Evolutionary conservation across 2,888 invertebrate genomes (phyloP), one percentile per base, ranked within the genome.

Genomic region (Temnothorax ravouxi): DNA sequence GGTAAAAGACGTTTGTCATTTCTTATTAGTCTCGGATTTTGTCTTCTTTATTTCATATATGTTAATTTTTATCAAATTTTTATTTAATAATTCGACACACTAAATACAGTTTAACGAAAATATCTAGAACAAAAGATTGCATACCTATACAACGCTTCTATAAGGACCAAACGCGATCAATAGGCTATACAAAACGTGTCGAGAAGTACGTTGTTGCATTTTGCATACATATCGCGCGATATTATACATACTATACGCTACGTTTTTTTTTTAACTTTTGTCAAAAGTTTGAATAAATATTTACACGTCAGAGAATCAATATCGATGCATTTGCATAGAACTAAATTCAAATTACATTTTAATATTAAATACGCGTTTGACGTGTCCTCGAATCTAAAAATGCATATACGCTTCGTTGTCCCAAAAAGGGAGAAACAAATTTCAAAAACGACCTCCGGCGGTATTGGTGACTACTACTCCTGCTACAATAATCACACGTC

Each of bases 291-390:
- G 44, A 44, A 64, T 67, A 67, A 67, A 67, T 67, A 67, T 67
- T 44, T 41, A 18, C 72, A 25, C 41, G 18, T 38, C 56, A 41
- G 4, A 15, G 71, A 71, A 71, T 71, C 21, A 13, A 34, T 52
- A 69, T n/a, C 21, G 71, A 41, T 38, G 71, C 34, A 59, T 59
- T 38, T 52, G 47, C 66, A 67, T 67, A 66, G 15, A 44, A 25
- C 38, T 64, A 67, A 44, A 47, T 67, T 67, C 29, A 54, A 71
- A 54, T 21, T 71, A 34, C 13, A n/a, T 54, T 52, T n/a, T 71
- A 56, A 61, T 61, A 47, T 74, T 47, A n/a, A 74, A 72, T 72
- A 38, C 2, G 15, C 54, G 52, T 56, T 66, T 66, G 38, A 69
- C 25, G 13, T 54, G 21, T 41, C 13, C 13, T n/a, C 13, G 25